These are phyloP conservation scores for Myopa tessellatipennis DNA, from an alignment of 2,888 invertebrate genomes.

Conservation along the genomic window DNA sequence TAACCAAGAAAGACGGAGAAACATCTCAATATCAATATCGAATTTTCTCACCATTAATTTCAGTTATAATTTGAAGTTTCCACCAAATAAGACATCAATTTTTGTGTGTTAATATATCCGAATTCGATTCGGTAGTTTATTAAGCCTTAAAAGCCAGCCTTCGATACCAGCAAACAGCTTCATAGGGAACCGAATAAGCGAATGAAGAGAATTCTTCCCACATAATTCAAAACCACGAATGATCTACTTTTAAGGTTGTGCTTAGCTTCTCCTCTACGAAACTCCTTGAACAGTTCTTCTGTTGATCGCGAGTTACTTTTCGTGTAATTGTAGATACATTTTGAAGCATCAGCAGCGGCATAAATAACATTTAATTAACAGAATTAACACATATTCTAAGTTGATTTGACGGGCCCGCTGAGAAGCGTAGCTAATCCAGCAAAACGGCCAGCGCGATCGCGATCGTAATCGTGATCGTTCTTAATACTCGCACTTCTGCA, in stretches of 20 bases:
- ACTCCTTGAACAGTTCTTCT: background rate
- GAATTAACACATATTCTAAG: background rate
- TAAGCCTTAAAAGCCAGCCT: background rate
- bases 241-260: background rate
- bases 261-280: background rate
- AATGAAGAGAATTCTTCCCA: conserved; percentile 7
- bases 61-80: background rate
- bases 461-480: background rate
- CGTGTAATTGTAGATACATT: background rate
- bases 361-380: conserved; percentile 25
- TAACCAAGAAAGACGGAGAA: no score
- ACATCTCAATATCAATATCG: background rate
- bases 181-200: background rate
- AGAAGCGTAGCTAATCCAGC: conserved; percentile 21
- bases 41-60: conserved; percentile 26
- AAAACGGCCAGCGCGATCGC: background rate
- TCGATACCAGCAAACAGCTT: background rate
- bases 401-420: conserved; percentile 1
- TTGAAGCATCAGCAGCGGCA: background rate
- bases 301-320: background rate
- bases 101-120: background rate
- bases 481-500: background rate
- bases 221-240: conserved; percentile 7
- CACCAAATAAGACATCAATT: conserved; percentile 5
- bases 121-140: background rate